Conservation (phyloP, 2,113 vertebrate species). For the Pica pica region DNA sequence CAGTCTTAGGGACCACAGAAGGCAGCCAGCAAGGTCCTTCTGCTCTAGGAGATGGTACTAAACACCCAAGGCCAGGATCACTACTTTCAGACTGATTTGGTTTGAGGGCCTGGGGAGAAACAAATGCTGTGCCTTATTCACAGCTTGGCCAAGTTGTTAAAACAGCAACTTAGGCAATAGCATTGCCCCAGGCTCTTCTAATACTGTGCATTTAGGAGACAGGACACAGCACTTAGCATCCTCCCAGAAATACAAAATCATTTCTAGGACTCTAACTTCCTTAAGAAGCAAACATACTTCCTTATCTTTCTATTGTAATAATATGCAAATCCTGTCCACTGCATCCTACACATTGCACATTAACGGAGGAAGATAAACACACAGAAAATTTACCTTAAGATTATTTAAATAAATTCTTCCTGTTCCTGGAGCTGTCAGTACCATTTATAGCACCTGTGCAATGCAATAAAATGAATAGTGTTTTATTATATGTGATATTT, state of each 20-base stretch:
- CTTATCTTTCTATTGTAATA: not conserved
- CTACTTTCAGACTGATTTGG: not conserved
- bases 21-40: not conserved
- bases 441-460: not conserved
- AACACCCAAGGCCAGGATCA: not conserved
- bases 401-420: not conserved
- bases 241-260: not conserved
- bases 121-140: not conserved
- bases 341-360: not conserved
- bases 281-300: not conserved
- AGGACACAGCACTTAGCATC: not conserved
- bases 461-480: not conserved
- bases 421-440: not conserved
- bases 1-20: rapidly evolving
- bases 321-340: not conserved
- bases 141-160: not conserved
- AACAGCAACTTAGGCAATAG: rapidly evolving
- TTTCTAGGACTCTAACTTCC: not conserved
- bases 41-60: not conserved
- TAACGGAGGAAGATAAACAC: not conserved
- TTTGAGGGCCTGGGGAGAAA: not conserved
- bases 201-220: not conserved
- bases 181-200: not conserved
- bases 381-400: not conserved
- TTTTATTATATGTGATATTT: not conserved